A percentile compares a stretch with the other conserved stretches of the same genome.
Conservation (phyloP, 2,113 vertebrate genomes). For the Tachuris rubrigastra region DNA sequence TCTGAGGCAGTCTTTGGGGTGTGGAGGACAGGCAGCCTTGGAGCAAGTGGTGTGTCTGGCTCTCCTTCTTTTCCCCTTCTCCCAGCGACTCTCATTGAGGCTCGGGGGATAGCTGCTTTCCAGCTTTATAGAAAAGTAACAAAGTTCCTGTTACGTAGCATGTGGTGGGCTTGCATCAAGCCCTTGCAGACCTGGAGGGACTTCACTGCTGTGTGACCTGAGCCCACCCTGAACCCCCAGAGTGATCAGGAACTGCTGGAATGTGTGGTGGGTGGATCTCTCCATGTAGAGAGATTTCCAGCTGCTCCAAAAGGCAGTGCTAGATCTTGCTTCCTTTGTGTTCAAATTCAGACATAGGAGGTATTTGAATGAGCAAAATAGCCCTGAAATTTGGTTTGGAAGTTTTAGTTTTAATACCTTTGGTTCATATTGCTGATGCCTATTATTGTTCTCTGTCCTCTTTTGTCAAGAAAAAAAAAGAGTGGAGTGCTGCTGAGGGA, state of each 20-base stretch:
- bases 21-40: neutral
- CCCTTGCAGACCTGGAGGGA: neutral
- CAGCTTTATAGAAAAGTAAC: neutral
- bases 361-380: neutral
- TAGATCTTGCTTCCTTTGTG: neutral
- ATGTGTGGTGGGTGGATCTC: neutral
- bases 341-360: neutral
- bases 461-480: neutral
- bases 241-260: neutral
- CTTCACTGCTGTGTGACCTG: neutral
- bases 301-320: neutral
- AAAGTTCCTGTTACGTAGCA: neutral
- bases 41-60: rapidly evolving
- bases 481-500: neutral
- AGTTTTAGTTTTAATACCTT: neutral
- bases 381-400: neutral
- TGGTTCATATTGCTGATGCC: neutral
- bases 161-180: neutral
- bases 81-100: neutral
- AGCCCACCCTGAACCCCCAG: neutral
- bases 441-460: neutral
- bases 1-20: neutral
- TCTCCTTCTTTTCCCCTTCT: neutral
- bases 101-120: neutral
- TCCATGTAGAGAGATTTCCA: neutral